Percentiles rank a stretch among this genome's conserved stretches.
These are phyloP conservation scores for Lithophane socia DNA, from an alignment of 2,888 invertebrate genomes.

Conservation along the genomic window DNA sequence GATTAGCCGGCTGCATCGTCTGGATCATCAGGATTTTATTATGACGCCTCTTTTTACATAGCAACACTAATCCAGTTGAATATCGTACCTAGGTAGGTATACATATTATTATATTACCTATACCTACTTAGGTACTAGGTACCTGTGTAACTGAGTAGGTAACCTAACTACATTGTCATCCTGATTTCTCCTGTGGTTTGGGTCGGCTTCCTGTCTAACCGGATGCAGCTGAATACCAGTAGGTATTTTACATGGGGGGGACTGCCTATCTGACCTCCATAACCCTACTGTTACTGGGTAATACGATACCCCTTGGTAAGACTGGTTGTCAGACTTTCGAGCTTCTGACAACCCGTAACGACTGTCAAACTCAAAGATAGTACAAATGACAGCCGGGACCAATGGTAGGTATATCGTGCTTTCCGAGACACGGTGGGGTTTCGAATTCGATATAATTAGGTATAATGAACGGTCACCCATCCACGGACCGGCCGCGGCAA, in stretches of 20 bases:
- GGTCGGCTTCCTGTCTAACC: not conserved
- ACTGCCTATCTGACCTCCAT: not conserved
- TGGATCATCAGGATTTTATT: constrained; percentile 8
- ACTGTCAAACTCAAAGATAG: not conserved
- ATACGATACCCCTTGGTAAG: not conserved
- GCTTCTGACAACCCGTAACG: not conserved
- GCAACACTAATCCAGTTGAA: not conserved
- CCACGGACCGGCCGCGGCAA: not conserved
- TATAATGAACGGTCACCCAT: not conserved
- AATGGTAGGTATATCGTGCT: not conserved
- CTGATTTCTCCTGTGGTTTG: not conserved
- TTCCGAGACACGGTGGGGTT: too few species aligned
- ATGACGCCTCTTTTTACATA: not conserved
- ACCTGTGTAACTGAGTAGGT: not conserved
- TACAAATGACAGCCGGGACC: not conserved
- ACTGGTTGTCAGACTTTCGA: not conserved
- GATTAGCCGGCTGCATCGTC: constrained; percentile 7
- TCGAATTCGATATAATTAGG: too few species aligned
- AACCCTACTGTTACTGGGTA: too few species aligned
- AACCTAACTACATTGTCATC: not conserved
- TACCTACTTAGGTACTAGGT: too few species aligned
- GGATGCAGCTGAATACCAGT: not conserved
- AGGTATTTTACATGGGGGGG: not conserved
- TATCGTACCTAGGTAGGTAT: too few species aligned
- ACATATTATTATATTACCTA: not conserved